Evolutionary conservation across 2,888 invertebrate genomes (phyloP).

Genomic region (Eremobia ochroleuca): DNA sequence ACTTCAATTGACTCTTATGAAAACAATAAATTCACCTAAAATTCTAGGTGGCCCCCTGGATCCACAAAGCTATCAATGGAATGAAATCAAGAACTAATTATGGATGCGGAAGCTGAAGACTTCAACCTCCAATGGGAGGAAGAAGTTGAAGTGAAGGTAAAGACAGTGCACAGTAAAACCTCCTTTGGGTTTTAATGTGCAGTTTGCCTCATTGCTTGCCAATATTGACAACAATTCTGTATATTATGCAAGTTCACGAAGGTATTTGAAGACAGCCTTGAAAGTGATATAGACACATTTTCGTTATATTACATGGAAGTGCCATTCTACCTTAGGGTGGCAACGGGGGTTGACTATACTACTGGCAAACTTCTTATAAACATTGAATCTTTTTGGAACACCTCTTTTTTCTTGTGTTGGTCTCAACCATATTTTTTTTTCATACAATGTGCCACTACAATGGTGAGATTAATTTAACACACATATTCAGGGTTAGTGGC

Average conservation of each 20-base stretch:
- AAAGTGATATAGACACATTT: background rate
- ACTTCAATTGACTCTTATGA: background rate
- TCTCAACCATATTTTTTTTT: background rate
- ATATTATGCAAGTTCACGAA: background rate
- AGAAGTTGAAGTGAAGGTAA: constrained; percentile 85
- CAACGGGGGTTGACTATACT: background rate
- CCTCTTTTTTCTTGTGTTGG: background rate
- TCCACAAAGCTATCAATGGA: constrained; percentile 67
- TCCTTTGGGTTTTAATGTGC: constrained; percentile 1
- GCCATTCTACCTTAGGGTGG: background rate
- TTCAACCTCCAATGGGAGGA: constrained; percentile 89
- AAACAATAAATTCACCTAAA: background rate
- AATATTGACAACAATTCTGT: background rate
- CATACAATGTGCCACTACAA: background rate
- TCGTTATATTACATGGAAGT: background rate
- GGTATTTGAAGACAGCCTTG: background rate
- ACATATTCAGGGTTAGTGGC: background rate
- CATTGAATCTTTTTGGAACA: background rate
- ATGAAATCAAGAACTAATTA: constrained; percentile 69
- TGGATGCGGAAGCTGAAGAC: constrained; percentile 85
- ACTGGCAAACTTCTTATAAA: background rate
- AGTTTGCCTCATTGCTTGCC: background rate
- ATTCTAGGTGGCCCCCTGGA: constrained; percentile 47
- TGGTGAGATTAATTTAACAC: background rate
- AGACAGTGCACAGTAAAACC: too few species aligned